Evolutionary conservation across 2,888 invertebrate species (phyloP).

Genomic region (Aphrophora alni): DNA sequence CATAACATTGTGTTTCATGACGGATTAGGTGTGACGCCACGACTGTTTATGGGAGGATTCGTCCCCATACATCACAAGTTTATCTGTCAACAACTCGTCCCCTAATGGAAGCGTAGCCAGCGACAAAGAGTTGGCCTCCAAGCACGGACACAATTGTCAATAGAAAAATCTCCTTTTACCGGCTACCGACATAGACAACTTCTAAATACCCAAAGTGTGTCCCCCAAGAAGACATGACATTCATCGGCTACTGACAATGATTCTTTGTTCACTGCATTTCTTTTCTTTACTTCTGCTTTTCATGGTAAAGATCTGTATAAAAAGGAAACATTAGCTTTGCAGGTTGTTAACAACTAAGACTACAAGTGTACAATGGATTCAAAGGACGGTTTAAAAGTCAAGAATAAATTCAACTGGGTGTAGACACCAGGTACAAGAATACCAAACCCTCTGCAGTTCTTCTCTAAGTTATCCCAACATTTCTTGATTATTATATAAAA

Average conservation of each 20-base stretch:
- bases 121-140: not conserved
- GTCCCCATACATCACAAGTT: not conserved
- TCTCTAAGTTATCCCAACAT: no score
- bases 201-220: no score
- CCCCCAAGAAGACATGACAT: no score
- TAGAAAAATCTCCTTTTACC: not conserved
- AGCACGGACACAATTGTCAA: not conserved
- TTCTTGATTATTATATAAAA: no score
- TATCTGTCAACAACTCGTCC: not conserved
- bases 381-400: no score
- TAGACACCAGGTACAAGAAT: no score
- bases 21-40: not conserved
- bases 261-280: not conserved
- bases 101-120: not conserved
- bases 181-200: not conserved
- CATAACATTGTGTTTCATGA: not conserved
- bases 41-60: no score
- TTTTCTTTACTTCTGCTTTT: not conserved
- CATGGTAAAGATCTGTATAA: no score
- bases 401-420: no score
- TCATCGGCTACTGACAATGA: not conserved
- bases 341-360: not conserved
- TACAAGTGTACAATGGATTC: not conserved
- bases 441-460: no score
- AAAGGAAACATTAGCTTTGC: not conserved